Evolutionary conservation across 2,888 invertebrate species (phyloP).

Genomic region (Syrista parreyssii): DNA sequence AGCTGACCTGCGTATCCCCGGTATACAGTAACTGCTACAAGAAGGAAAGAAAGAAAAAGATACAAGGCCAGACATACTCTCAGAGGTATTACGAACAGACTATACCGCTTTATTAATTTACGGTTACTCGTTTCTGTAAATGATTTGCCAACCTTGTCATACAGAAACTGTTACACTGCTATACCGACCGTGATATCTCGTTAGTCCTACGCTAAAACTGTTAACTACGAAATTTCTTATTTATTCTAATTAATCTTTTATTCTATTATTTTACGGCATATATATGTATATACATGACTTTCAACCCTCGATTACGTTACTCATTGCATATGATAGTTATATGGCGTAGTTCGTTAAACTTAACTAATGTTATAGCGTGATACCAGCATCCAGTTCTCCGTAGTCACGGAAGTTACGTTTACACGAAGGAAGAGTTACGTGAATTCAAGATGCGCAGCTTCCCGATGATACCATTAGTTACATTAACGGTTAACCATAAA

Average conservation of each 20-base stretch:
- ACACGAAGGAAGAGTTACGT: neutral
- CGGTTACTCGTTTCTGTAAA: neutral
- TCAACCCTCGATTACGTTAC: neutral
- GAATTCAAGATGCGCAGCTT: neutral
- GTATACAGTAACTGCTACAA: constrained; percentile 15
- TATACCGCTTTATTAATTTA: neutral
- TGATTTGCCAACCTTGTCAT: neutral
- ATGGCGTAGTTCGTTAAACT: neutral
- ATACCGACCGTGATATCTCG: neutral
- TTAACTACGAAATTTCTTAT: neutral
- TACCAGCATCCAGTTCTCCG: neutral
- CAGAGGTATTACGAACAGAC: neutral
- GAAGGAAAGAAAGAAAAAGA: neutral
- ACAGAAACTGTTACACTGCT: neutral
- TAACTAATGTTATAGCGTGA: neutral
- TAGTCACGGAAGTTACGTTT: neutral
- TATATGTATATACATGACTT: neutral
- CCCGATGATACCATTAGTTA: constrained; percentile 36
- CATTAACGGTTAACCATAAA: constrained; percentile 31
- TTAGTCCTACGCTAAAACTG: neutral
- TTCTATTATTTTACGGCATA: neutral
- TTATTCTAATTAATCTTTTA: neutral
- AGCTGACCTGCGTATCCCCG: constrained; percentile 24
- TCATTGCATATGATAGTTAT: neutral
- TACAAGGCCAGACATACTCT: neutral